Evolutionary conservation across 2,888 invertebrate genomes (phyloP).

Genomic region (Crepidodera aurea): DNA sequence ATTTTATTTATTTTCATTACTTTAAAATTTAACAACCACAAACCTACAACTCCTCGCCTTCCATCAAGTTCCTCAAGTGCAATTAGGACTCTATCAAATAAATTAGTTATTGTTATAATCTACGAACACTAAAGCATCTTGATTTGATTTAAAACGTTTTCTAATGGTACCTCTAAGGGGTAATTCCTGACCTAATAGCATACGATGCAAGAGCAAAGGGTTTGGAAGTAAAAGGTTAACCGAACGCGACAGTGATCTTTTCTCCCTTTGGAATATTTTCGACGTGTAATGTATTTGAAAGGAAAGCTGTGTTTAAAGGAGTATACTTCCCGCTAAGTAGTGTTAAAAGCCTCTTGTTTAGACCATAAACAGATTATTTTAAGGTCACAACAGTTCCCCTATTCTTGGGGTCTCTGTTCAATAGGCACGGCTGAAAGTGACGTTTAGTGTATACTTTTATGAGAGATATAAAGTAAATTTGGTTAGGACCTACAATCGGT

Average conservation of each 20-base stretch:
- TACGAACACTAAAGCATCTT: no score
- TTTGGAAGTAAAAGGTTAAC: conserved; percentile 19
- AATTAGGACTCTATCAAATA: no score
- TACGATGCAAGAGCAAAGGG: conserved; percentile 15
- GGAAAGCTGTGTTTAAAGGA: conserved; percentile 60
- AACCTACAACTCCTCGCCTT: no score
- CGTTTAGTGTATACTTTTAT: no score
- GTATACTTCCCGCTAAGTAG: conserved; percentile 59
- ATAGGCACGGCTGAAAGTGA: not conserved
- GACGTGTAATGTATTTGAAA: conserved; percentile 60
- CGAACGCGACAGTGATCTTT: conserved; percentile 31
- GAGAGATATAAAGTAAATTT: no score
- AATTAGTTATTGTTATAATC: no score
- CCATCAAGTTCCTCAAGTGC: no score
- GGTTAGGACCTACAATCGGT: no score
- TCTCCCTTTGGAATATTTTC: conserved; percentile 53
- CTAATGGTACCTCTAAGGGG: not conserved
- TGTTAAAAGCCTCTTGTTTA: conserved; percentile 58
- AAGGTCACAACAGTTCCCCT: conserved; percentile 18
- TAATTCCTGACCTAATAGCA: conserved; percentile 12
- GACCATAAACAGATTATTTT: conserved; percentile 38
- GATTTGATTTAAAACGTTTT: not conserved
- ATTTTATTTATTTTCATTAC: no score
- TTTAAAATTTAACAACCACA: no score
- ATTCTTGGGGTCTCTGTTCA: not conserved